These are phyloP conservation scores for Coccyzus lansbergi DNA, from an alignment of 2,797 vertebrate genomes.

Conservation along the genomic window DNA sequence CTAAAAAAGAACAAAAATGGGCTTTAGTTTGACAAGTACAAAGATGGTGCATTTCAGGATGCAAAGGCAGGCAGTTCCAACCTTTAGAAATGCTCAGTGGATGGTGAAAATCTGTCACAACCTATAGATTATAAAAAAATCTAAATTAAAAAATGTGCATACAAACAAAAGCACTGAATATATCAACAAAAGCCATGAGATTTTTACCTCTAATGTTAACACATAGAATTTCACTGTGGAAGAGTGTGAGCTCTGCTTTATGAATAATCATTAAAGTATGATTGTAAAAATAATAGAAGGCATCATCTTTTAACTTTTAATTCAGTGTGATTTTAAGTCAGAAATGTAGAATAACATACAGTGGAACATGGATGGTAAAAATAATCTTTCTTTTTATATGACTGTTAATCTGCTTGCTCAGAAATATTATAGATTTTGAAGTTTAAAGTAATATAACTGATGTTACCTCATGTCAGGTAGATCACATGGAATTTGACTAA, in stretches of 20 bases:
- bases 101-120: neutral
- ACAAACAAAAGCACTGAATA: neutral
- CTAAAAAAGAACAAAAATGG: neutral
- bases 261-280: neutral
- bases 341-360: neutral
- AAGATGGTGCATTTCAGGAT: neutral
- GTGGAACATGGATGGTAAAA: neutral
- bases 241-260: neutral
- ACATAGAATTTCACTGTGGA: neutral
- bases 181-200: accelerated
- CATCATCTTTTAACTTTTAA: neutral
- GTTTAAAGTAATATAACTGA: neutral
- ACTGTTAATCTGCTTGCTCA: neutral
- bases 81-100: neutral
- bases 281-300: neutral
- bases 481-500: neutral
- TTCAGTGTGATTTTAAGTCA: neutral
- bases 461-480: neutral
- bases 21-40: neutral
- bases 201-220: accelerated
- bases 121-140: neutral
- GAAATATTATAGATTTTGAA: neutral
- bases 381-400: neutral
- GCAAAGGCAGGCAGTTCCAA: neutral
- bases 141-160: neutral